A percentile compares a stretch with the other conserved stretches of the same genome.
Evolutionary conservation across 2,888 invertebrate species (phyloP).

Genomic region (Lasioglossum leucozonium): DNA sequence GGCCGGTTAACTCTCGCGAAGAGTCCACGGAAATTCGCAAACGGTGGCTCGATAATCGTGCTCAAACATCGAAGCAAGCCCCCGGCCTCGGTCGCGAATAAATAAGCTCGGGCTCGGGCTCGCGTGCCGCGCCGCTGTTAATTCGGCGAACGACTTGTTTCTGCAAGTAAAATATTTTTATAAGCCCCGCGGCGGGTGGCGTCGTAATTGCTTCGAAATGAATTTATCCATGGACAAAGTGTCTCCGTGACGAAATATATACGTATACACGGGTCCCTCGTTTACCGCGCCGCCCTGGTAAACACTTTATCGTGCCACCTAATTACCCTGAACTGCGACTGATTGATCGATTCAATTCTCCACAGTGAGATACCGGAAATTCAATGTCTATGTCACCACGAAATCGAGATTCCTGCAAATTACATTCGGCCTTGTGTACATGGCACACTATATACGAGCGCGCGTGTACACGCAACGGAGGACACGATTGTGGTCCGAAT

Average conservation of each 20-base stretch:
- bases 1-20: slow-evolving; percentile 11
- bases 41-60: slow-evolving; percentile 2
- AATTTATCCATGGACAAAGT: slow-evolving; percentile 20
- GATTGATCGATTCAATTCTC: slow-evolving; percentile 61
- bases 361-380: slow-evolving; percentile 59
- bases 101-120: background rate
- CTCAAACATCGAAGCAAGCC: slow-evolving; percentile 7
- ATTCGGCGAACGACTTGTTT: slow-evolving; percentile 15
- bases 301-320: slow-evolving; percentile 44
- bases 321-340: slow-evolving; percentile 57
- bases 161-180: slow-evolving; percentile 36
- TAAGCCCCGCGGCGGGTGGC: background rate
- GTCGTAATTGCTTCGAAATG: background rate
- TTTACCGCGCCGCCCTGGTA: background rate
- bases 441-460: slow-evolving; percentile 17
- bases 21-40: slow-evolving; percentile 9
- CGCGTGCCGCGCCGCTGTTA: background rate
- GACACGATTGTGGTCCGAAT: background rate
- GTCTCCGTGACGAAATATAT: background rate
- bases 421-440: slow-evolving; percentile 56
- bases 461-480: background rate
- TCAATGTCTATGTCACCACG: slow-evolving; percentile 61
- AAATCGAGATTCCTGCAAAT: slow-evolving; percentile 51
- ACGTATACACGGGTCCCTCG: background rate
- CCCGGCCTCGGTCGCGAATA: background rate